Evolutionary conservation across 2,888 invertebrate genomes (phyloP).

Genomic region (Merodon equestris): DNA sequence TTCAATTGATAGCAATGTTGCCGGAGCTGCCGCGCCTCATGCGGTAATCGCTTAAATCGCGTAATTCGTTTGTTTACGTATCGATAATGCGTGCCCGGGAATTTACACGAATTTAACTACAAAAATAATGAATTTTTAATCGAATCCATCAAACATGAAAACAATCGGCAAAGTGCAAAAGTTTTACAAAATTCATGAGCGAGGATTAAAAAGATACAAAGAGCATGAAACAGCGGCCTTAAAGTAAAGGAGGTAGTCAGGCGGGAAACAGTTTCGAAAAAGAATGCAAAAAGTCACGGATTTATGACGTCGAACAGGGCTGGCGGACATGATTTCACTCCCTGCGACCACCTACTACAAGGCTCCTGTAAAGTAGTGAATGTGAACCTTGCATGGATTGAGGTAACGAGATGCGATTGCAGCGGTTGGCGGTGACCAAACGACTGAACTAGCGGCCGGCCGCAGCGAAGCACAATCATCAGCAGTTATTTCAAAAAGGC

Average conservation of each 20-base stretch:
- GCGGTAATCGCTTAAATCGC: conserved; percentile 36
- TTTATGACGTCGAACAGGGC: conserved; percentile 18
- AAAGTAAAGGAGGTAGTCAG: too few species aligned
- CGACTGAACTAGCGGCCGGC: neutral
- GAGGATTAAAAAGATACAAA: too few species aligned
- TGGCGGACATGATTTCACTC: conserved; percentile 30
- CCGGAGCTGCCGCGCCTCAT: too few species aligned
- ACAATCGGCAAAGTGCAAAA: conserved; percentile 7
- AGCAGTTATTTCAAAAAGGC: conserved; percentile 60
- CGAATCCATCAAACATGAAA: conserved; percentile 22
- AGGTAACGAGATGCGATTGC: conserved; percentile 41
- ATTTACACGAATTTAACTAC: conserved; percentile 6
- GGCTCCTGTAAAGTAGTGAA: conserved; percentile 35
- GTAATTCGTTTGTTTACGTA: conserved; percentile 64
- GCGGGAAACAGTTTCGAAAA: too few species aligned
- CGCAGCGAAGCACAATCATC: conserved; percentile 42
- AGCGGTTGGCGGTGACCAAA: conserved; percentile 15
- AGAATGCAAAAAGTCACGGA: conserved; percentile 5
- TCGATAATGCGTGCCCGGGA: conserved; percentile 52
- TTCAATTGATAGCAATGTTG: neutral
- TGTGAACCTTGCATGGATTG: neutral
- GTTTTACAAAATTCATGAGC: too few species aligned
- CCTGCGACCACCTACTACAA: conserved; percentile 56
- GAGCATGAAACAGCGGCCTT: too few species aligned
- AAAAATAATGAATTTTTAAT: conserved; percentile 59